phyloP scores from a whole-genome alignment of 2,113 vertebrate genomes.

The Centrocercus urophasianus region DNA sequence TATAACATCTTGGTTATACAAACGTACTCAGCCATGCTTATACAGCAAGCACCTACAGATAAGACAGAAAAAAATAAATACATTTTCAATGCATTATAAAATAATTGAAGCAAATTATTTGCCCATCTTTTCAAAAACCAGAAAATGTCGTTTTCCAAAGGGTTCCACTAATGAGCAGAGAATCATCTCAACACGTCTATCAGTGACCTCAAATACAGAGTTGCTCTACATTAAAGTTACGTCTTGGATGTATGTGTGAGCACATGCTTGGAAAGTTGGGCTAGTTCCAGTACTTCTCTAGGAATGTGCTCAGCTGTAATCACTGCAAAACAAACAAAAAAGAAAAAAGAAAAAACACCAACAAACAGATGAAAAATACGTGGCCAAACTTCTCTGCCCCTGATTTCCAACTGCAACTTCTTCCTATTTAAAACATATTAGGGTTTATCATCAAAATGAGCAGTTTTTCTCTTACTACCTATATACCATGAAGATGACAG shows the following conservation, averaged over 20 bases:
- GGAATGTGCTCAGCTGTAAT: not conserved
- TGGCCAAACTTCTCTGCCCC: not conserved
- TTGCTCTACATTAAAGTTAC: not conserved
- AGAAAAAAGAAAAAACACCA: not conserved
- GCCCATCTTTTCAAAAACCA: not conserved
- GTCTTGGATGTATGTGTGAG: rapidly evolving
- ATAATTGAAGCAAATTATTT: not conserved
- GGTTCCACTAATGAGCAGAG: not conserved
- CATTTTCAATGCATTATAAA: not conserved
- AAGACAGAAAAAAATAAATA: not conserved
- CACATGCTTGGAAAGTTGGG: rapidly evolving
- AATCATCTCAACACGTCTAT: not conserved
- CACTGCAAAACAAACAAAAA: not conserved
- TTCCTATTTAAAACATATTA: not conserved
- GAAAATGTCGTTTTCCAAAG: not conserved
- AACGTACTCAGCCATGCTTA: not conserved
- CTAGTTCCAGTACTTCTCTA: not conserved
- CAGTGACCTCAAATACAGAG: not conserved
- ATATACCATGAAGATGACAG: constrained; percentile 23
- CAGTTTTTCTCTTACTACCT: not conserved
- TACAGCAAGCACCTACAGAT: not conserved
- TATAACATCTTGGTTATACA: too few relatives aligned
- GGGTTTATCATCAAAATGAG: not conserved
- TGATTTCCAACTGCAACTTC: not conserved
- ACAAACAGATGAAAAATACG: not conserved